Conservation (phyloP, 2,797 vertebrate species). For the Ceyx erithaca region DNA sequence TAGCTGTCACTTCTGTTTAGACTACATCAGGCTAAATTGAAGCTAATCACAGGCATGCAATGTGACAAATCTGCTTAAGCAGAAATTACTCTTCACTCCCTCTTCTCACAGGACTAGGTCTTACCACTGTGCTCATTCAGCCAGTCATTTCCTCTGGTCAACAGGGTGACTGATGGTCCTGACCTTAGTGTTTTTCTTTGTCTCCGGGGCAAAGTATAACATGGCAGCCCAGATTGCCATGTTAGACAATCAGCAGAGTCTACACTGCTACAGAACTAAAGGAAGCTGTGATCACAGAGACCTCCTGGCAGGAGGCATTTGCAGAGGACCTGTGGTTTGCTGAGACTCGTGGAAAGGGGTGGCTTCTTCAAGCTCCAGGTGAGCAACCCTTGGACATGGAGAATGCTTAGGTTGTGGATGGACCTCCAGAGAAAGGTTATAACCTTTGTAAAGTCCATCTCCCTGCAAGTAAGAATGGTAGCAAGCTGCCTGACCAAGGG, state of each 20-base stretch:
- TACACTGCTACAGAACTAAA: neutral
- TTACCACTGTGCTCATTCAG: neutral
- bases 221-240: neutral
- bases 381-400: fast-evolving
- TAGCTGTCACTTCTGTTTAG: neutral
- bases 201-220: neutral
- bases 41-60: neutral
- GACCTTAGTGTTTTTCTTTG: neutral
- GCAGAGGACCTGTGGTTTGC: neutral
- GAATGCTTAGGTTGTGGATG: neutral
- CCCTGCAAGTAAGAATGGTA: neutral
- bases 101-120: neutral
- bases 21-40: neutral
- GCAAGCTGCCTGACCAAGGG: neutral
- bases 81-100: neutral
- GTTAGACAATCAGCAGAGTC: neutral
- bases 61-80: neutral
- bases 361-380: neutral
- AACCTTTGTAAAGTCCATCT: neutral
- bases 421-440: neutral
- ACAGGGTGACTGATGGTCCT: neutral
- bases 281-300: neutral
- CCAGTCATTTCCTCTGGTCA: neutral
- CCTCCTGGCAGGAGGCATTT: neutral
- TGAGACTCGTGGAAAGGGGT: neutral